Evolutionary conservation across 1,140 invertebrate species (phyloP).

Genomic region (Zaprionus davidi): DNA sequence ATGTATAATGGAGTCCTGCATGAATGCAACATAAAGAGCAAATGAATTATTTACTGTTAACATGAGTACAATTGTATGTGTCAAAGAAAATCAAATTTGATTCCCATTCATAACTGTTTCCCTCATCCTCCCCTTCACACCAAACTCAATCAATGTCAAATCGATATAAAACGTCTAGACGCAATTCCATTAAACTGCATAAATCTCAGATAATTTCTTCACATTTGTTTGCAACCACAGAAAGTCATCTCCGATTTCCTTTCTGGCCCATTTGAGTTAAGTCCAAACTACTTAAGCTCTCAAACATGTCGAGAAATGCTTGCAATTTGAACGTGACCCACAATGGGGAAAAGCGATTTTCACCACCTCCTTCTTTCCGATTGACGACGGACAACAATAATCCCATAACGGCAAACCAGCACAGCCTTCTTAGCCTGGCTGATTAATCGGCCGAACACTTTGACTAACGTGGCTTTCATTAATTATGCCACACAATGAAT

Average conservation of each 20-base stretch:
- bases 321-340: conserved; percentile 39
- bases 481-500: conserved; percentile 51
- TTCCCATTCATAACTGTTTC: neutral
- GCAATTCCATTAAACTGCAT: neutral
- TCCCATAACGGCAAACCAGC: neutral
- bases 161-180: neutral
- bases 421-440: conserved; percentile 4
- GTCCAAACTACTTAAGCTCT: neutral
- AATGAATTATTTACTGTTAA: no score
- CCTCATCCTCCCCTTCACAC: neutral
- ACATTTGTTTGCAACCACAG: neutral
- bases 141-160: neutral
- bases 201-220: neutral
- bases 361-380: neutral
- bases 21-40: no score
- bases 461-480: conserved; percentile 44
- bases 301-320: neutral
- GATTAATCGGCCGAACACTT: conserved; percentile 58
- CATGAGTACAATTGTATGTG: no score
- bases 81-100: neutral
- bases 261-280: conserved; percentile 1
- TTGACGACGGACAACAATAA: conserved; percentile 16
- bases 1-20: no score
- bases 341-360: neutral
- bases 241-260: neutral